Percentiles rank a stretch among this genome's conserved stretches.
Evolutionary conservation across 2,888 invertebrate species (phyloP).

Genomic region (Thera britannica): DNA sequence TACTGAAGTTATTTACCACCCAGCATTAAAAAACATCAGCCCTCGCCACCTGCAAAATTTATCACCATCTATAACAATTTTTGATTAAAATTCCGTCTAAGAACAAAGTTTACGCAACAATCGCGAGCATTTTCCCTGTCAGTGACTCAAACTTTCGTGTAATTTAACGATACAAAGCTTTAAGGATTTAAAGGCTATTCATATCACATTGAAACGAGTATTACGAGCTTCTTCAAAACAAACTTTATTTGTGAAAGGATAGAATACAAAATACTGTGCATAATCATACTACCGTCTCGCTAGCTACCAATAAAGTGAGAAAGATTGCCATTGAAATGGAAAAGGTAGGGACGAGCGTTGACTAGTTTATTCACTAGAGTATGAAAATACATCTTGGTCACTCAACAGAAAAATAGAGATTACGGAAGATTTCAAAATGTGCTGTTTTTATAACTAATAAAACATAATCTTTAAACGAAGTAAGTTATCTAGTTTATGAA

Average conservation of each 20-base stretch:
- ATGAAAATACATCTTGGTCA: background rate
- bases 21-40: constrained; percentile 18
- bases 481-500: background rate
- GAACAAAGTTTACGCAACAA: constrained; percentile 44
- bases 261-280: background rate
- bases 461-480: too few relatives aligned
- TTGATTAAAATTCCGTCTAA: constrained; percentile 46
- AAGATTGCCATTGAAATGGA: background rate
- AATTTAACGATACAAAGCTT: constrained; percentile 43
- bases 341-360: background rate
- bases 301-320: background rate
- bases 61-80: constrained; percentile 43
- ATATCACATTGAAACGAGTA: constrained; percentile 22
- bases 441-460: too few relatives aligned
- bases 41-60: constrained; percentile 42
- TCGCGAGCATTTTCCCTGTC: constrained; percentile 43
- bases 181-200: constrained; percentile 35
- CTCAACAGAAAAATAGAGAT: background rate
- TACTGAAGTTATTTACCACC: background rate
- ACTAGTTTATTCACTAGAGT: background rate
- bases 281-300: background rate
- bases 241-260: constrained; percentile 38
- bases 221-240: constrained; percentile 20
- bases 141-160: constrained; percentile 43
- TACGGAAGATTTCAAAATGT: background rate